phyloP scores from a whole-genome alignment of 2,888 invertebrate genomes.

The Melinopterus prodromus region DNA sequence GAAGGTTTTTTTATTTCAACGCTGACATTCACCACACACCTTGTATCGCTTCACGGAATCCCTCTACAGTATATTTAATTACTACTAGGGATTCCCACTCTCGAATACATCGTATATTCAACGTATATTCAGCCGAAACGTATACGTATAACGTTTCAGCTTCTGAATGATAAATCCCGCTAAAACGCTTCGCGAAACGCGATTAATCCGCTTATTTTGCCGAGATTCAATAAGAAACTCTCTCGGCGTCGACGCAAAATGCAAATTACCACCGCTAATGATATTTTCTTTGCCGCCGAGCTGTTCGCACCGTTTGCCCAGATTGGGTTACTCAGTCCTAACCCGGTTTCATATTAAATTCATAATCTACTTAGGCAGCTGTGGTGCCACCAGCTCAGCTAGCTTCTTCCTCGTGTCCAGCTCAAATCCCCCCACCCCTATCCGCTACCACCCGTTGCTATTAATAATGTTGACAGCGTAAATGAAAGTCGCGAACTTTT shows the following conservation, averaged over 20 bases:
- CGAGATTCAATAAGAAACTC: background rate
- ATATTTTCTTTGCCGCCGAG: slow-evolving; percentile 21
- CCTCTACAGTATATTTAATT: no score
- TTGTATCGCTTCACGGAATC: no score
- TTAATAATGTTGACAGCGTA: slow-evolving; percentile 4
- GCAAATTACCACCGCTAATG: slow-evolving; percentile 25
- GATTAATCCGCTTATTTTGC: background rate
- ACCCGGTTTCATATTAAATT: slow-evolving; percentile 21
- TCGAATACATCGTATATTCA: no score
- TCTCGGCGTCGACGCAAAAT: background rate
- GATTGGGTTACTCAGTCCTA: slow-evolving; percentile 20
- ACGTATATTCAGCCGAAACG: no score
- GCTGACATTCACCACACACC: no score
- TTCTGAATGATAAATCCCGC: background rate
- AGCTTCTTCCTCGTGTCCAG: background rate
- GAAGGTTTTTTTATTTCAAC: no score
- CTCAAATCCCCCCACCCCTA: background rate
- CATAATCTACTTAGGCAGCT: slow-evolving; percentile 19
- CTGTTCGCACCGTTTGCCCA: background rate
- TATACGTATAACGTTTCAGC: no score
- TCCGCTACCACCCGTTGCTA: background rate
- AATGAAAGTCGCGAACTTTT: background rate
- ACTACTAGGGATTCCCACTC: no score
- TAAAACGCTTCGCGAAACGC: background rate
- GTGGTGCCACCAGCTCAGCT: background rate